phyloP scores from a whole-genome alignment of 2,113 vertebrate species.

The Clarias batrachus region DNA sequence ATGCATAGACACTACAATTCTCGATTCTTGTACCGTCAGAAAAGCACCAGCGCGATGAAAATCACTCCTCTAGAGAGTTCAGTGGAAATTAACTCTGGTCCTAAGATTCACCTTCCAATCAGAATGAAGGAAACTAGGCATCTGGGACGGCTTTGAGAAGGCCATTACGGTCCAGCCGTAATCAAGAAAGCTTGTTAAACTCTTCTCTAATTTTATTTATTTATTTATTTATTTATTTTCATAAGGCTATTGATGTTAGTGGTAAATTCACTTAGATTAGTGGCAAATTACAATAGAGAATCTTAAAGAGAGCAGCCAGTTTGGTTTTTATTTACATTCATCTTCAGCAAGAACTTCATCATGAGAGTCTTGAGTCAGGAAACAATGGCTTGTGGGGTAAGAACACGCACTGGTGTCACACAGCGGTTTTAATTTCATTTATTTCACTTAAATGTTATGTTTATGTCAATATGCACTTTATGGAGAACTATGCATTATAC shows the following conservation, averaged over 20 bases:
- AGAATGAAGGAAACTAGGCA: neutral
- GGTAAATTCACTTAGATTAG: neutral
- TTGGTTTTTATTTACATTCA: neutral
- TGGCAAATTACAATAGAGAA: neutral
- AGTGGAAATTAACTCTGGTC: neutral
- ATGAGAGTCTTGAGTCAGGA: neutral
- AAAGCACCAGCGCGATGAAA: neutral
- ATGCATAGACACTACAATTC: neutral
- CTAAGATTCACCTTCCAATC: neutral
- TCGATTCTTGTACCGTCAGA: neutral
- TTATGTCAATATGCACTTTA: neutral
- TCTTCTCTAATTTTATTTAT: neutral
- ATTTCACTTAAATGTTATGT: neutral
- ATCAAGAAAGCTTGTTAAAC: neutral
- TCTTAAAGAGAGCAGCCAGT: neutral
- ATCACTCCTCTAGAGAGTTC: neutral
- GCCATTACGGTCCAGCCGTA: neutral
- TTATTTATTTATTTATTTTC: neutral
- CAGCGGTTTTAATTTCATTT: neutral
- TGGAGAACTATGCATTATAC: neutral
- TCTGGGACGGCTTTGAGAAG: neutral
- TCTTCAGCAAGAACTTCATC: neutral
- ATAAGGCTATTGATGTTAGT: neutral
- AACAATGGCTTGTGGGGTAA: neutral
- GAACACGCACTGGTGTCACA: neutral